Conservation (phyloP, 2,888 invertebrate species). For the Strigamia maritima region DNA sequence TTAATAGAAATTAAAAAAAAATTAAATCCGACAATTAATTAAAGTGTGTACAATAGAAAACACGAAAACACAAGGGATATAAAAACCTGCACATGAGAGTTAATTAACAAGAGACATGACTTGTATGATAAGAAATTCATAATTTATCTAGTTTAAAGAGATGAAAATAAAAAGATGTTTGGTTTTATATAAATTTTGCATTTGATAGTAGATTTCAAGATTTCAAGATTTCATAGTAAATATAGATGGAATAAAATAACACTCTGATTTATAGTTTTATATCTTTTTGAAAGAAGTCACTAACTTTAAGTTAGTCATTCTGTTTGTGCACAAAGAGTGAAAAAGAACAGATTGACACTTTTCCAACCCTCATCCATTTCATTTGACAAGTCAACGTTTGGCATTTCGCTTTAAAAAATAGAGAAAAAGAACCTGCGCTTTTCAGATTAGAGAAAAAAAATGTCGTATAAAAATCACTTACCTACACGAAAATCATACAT, state of each 20-base stretch:
- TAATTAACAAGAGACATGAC: background rate
- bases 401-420: background rate
- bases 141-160: background rate
- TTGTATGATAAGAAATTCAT: background rate
- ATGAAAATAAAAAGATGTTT: background rate
- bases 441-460: background rate
- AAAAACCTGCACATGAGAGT: background rate
- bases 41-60: background rate
- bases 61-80: background rate
- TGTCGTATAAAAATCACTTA: background rate
- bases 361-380: constrained; percentile 1
- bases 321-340: background rate
- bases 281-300: background rate
- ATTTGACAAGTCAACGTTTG: constrained; percentile 28
- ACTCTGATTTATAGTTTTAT: background rate
- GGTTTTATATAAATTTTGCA: too few species aligned
- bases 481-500: too few species aligned
- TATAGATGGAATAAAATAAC: background rate
- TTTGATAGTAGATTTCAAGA: too few species aligned
- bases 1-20: background rate
- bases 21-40: background rate
- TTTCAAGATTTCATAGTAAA: background rate
- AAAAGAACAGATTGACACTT: constrained; percentile 30
- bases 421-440: background rate
- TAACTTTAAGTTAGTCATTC: background rate